Base-by-base conservation (phyloP, 2,888 invertebrate genomes). In the Ophion costatus region DNA sequence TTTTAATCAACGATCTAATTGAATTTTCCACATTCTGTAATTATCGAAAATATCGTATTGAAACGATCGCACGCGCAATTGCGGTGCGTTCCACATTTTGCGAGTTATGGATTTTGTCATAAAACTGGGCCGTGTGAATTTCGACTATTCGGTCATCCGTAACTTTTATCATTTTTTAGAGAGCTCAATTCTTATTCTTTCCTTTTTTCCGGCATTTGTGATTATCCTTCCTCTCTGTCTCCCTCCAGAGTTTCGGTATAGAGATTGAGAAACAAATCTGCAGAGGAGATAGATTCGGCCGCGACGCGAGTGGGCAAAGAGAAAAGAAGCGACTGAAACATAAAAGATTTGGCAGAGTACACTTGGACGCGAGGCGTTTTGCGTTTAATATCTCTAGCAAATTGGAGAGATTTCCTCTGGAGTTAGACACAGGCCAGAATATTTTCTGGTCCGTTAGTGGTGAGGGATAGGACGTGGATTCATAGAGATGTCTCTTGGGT, bases 361-460 rank as follows among this genome's bases (percentile, higher is more conserved):
- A 4, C 17, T 51, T 51, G 38, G 38, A 38, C 38, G 38, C 38
- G 9, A 38, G 38, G 38, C 38, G 38, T 38, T 38, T 38, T 7
- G 9, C 38, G 38, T 51, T 73, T 57, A 57, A 73, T 64, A 24
- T 29, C 42, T 38, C 24, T 24, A 7, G 42, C 42, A 42, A 66
- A 73, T 80, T 74, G 14, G 57, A 66, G 73, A 67, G 73, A 74
- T 80, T 80, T 74, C 29, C 57, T 59, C 57, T 73, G 57, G 74
- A 20, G 17, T n/a, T 14, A 24, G 7, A 29, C 51, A 71, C 51
- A n/a, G 33, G 33, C 51, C 17, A 38, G 38, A 63, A 63, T 64
- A 24, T 1, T 24, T 64, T 56, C 38, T 33, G 71, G 71, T 9
- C 57, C 22, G 51, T 79, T 79, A 71, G 71, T 64, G 42, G 64